phyloP scores from a whole-genome alignment of 2,797 vertebrate genomes.

The Bryconaethiops microstoma region DNA sequence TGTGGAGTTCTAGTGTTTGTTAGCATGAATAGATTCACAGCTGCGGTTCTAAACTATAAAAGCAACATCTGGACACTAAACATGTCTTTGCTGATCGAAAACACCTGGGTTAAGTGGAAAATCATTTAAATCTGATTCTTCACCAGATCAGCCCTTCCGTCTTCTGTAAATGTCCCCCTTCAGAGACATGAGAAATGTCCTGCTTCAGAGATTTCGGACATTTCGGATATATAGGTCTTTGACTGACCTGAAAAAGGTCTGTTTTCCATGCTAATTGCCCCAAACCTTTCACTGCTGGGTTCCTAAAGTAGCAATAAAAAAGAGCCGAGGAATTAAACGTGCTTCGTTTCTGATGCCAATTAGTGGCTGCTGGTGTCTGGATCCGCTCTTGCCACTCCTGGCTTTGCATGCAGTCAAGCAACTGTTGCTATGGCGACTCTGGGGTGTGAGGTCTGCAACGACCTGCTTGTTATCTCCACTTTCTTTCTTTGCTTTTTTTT shows the following conservation, averaged over 20 bases:
- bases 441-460: conserved; percentile 30
- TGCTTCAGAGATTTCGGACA: too few relatives aligned
- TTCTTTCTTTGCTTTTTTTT: not conserved
- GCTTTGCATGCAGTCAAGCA: conserved; percentile 7
- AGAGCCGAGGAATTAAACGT: not conserved
- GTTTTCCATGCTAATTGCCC: not conserved
- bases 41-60: too few relatives aligned
- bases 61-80: too few relatives aligned
- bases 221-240: not conserved
- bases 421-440: conserved; percentile 31
- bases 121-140: too few relatives aligned
- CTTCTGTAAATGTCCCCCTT: too few relatives aligned
- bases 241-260: not conserved
- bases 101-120: too few relatives aligned
- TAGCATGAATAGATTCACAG: too few relatives aligned
- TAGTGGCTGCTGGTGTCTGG: not conserved
- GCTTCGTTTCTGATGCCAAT: conserved; percentile 12
- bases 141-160: too few relatives aligned
- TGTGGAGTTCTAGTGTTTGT: too few relatives aligned
- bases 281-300: not conserved
- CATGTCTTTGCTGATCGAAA: too few relatives aligned
- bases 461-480: conserved; percentile 36
- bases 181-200: too few relatives aligned
- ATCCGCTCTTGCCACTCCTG: not conserved
- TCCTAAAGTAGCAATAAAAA: not conserved